phyloP scores from a whole-genome alignment of 2,888 invertebrate species.

The Cantharis lateralis region DNA sequence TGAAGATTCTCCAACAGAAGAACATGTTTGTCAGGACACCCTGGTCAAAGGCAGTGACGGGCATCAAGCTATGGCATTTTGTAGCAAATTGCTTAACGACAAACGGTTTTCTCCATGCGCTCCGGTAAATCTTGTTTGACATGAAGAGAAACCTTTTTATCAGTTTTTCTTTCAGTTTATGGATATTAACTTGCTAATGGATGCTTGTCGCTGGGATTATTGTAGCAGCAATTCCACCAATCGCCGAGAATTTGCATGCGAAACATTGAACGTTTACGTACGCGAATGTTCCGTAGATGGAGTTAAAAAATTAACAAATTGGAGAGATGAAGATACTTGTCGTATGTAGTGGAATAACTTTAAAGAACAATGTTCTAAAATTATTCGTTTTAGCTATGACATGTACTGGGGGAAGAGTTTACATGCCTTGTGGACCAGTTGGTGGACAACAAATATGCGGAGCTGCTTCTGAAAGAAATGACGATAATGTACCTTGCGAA shows the following conservation, averaged over 20 bases:
- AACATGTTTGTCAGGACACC: constrained; percentile 58
- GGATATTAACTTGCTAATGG: constrained; percentile 59
- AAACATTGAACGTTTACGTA: constrained; percentile 76
- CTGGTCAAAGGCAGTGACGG: constrained; percentile 42
- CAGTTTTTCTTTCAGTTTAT: constrained; percentile 7
- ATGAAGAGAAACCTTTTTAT: neutral
- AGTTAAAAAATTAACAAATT: constrained; percentile 65
- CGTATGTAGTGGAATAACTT: constrained; percentile 65
- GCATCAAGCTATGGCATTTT: constrained; percentile 62
- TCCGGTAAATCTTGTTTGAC: constrained; percentile 50
- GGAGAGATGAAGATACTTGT: constrained; percentile 81
- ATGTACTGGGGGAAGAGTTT: constrained; percentile 76
- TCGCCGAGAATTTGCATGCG: constrained; percentile 73
- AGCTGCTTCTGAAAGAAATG: constrained; percentile 52
- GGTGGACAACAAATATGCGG: constrained; percentile 74
- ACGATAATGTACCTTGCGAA: constrained; percentile 63
- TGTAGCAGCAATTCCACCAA: constrained; percentile 65
- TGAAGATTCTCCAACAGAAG: constrained; percentile 59
- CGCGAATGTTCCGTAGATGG: constrained; percentile 75
- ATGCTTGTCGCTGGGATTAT: constrained; percentile 81
- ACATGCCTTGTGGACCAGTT: constrained; percentile 76
- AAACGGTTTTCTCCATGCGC: constrained; percentile 70
- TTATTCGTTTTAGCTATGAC: constrained; percentile 65
- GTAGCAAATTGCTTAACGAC: constrained; percentile 66
- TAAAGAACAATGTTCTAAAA: neutral